Conservation (phyloP, 1,140 invertebrate species). For the Platorchestia sp. region DNA sequence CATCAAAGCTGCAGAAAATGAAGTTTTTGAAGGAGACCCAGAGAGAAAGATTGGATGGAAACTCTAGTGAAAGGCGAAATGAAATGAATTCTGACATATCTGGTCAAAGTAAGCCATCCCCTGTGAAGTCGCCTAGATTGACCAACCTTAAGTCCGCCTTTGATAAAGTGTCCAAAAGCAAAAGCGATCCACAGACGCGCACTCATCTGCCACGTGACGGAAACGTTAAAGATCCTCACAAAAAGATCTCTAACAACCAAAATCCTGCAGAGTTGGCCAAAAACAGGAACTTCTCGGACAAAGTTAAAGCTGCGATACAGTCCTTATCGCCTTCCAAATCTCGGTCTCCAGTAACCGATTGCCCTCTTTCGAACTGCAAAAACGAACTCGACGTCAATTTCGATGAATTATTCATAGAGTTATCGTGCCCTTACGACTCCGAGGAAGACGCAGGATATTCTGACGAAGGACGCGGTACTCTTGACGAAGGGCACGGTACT, state of each 20-base stretch:
- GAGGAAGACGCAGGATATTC: not conserved
- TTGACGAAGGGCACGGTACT: not conserved
- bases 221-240: not conserved
- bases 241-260: not conserved
- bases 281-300: not conserved
- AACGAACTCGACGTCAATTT: too few species aligned
- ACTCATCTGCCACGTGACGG: not conserved
- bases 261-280: not conserved
- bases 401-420: too few species aligned
- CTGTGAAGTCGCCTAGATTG: not conserved
- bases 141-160: not conserved
- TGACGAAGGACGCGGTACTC: not conserved
- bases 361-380: too few species aligned
- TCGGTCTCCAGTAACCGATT: not conserved
- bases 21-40: not conserved
- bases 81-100: not conserved
- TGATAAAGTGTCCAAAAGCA: not conserved
- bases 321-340: not conserved
- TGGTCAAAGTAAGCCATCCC: not conserved
- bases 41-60: not conserved
- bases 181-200: not conserved
- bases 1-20: not conserved
- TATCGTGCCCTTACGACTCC: too few species aligned
- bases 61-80: not conserved
- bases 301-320: not conserved